phyloP scores from a whole-genome alignment of 1,140 invertebrate genomes.

The Drosophila neocordata region DNA sequence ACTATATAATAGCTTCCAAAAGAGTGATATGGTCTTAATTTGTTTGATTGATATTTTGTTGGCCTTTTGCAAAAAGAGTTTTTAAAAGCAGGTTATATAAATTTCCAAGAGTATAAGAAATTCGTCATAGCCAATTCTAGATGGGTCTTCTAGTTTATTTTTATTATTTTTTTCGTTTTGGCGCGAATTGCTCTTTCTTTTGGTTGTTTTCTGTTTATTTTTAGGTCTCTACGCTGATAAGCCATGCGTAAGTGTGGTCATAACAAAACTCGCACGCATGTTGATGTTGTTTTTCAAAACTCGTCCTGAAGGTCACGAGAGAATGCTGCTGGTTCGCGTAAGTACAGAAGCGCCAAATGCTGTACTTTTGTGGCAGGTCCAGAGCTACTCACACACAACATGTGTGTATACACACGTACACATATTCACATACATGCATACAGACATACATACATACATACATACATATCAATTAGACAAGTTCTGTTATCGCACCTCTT shows the following conservation, averaged over 20 bases:
- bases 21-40: too few species aligned
- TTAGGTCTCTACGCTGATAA: slow-evolving; percentile 68
- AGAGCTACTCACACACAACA: slow-evolving; percentile 27
- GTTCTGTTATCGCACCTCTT: slow-evolving; percentile 39
- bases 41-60: too few species aligned
- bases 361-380: slow-evolving; percentile 50
- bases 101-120: too few species aligned
- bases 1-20: too few species aligned
- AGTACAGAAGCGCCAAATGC: slow-evolving; percentile 65
- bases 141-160: not conserved
- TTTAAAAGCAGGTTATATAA: too few species aligned
- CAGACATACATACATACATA: too few species aligned
- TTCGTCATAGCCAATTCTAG: too few species aligned
- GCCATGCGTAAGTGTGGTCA: slow-evolving; percentile 46
- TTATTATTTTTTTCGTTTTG: slow-evolving; percentile 52
- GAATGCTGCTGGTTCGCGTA: slow-evolving; percentile 44
- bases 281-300: slow-evolving; percentile 70
- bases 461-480: slow-evolving; percentile 38
- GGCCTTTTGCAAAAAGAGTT: too few species aligned
- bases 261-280: slow-evolving; percentile 56
- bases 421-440: too few species aligned
- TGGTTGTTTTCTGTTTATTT: slow-evolving; percentile 68
- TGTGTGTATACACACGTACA: not conserved
- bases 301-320: slow-evolving; percentile 69
- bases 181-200: slow-evolving; percentile 44